Base-by-base conservation (phyloP, 2,888 invertebrate species). In the Elaeidobius kamerunicus region DNA sequence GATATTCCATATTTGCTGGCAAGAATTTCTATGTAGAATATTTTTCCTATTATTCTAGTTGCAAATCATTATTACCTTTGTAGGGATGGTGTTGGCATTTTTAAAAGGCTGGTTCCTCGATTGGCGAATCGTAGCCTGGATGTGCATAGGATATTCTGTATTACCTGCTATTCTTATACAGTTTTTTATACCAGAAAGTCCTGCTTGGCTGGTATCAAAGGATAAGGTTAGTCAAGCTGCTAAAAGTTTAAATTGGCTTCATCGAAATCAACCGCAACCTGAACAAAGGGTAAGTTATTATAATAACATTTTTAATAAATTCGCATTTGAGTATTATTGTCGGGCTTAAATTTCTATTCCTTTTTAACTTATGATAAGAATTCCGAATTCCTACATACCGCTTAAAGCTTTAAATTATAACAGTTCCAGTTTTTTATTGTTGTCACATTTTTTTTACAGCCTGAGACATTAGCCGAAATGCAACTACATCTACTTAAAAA, bases 71-170 rank as follows among this genome's bases (percentile, higher is more conserved):
- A n/a, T n/a, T n/a, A n/a, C 5, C n/a, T 18, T 63, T 65, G 11
- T 55, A 76, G 78, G 77, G 6, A 81, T 82, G 80, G 74, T 82
- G 1, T 65, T 81, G 2, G 73, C 76, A 1, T 82, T 80, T 61
- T 60, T 77, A 5, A 75, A 74, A 60, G 81, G 82, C 9, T 78
- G 79, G 60, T 75, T 75, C 46, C 59, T 81, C 34, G 66, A 68
- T 12, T 82, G 81, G 81, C 69, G 80, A 14, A 64, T 73, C 2
- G 78, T 79, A 2, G 78, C 81, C 1, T 81, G 81, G 80, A 61
- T 76, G 27, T 72, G 73, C 44, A 76, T 76, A 28, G 70, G 73
- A 16, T 81, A 78, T 60, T 75, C 77, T n/a, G 60, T 78, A 4
- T 57, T 79, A 9, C 79, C 81, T 0, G 66, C 75, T 2, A 43